Evolutionary conservation across 2,797 vertebrate species (phyloP).

Genomic region (Tauraco hartlaubi): DNA sequence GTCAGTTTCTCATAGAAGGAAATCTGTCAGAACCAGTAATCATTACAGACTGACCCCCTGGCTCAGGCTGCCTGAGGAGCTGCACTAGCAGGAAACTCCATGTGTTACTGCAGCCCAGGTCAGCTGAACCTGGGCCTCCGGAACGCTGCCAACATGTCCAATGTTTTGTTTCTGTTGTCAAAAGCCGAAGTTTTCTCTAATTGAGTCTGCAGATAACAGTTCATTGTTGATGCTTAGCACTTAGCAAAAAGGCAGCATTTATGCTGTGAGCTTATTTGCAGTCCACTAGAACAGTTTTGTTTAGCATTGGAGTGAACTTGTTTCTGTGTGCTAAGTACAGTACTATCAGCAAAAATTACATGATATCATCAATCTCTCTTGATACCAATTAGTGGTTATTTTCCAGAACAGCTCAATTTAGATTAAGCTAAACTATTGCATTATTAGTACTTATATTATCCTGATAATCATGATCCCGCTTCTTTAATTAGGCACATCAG

Average conservation of each 20-base stretch:
- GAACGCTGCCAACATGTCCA: background rate
- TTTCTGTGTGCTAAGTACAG: background rate
- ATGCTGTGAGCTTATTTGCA: background rate
- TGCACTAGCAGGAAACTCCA: fast-evolving
- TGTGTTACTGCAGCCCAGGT: background rate
- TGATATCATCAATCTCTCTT: background rate
- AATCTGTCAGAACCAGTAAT: background rate
- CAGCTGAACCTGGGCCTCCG: background rate
- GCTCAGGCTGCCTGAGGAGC: background rate
- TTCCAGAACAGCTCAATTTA: conserved; percentile 26
- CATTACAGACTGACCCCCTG: too few species aligned
- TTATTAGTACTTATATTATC: conserved; percentile 12
- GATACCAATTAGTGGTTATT: background rate
- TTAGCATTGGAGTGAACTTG: background rate
- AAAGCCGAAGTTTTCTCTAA: background rate
- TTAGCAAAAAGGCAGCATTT: background rate
- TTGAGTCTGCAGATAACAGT: background rate
- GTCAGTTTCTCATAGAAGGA: background rate
- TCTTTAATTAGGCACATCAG: conserved; percentile 4
- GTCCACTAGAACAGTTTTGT: background rate
- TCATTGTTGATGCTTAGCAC: background rate
- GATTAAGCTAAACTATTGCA: background rate
- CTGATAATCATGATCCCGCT: background rate
- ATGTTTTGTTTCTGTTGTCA: background rate
- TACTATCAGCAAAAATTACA: background rate